Conservation (phyloP, 2,888 invertebrate genomes). For the Melolontha melolontha region DNA sequence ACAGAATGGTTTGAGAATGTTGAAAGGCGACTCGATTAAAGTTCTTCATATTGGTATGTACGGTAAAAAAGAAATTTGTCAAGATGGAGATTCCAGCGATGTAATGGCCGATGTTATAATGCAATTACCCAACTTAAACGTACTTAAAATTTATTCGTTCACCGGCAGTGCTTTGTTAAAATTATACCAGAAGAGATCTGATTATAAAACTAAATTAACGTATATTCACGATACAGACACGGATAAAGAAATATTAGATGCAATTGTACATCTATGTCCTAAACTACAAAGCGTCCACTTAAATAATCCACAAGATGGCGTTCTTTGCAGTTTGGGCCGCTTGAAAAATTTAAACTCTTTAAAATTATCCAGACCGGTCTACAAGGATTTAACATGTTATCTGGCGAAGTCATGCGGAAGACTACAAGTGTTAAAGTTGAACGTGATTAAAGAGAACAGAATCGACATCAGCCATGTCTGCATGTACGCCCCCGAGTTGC, state of each 20-base stretch:
- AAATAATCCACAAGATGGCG: slow-evolving; percentile 72
- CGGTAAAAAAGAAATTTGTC: slow-evolving; percentile 77
- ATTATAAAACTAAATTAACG: slow-evolving; percentile 73
- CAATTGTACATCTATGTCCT: slow-evolving; percentile 73
- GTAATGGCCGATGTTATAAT: slow-evolving; percentile 74
- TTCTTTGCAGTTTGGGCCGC: slow-evolving; percentile 67
- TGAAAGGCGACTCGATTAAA: slow-evolving; percentile 70
- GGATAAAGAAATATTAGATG: slow-evolving; percentile 70
- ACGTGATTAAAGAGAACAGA: slow-evolving; percentile 54
- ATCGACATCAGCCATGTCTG: slow-evolving; percentile 59
- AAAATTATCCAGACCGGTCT: slow-evolving; percentile 74
- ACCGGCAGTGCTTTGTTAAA: slow-evolving; percentile 74
- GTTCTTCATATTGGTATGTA: slow-evolving; percentile 78
- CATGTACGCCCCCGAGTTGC: slow-evolving; percentile 66
- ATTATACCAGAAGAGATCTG: slow-evolving; percentile 69
- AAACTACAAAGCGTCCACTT: slow-evolving; percentile 74
- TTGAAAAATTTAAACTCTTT: slow-evolving; percentile 69
- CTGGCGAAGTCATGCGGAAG: slow-evolving; percentile 65
- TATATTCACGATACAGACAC: slow-evolving; percentile 77
- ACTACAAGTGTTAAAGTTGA: slow-evolving; percentile 58
- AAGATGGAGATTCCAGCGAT: slow-evolving; percentile 62
- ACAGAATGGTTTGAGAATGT: slow-evolving; percentile 72
- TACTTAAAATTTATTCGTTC: slow-evolving; percentile 76
- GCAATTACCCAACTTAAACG: slow-evolving; percentile 74
- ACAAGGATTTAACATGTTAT: slow-evolving; percentile 71